Conservation (phyloP, 2,888 invertebrate genomes). For the Nomada lathburiana region DNA sequence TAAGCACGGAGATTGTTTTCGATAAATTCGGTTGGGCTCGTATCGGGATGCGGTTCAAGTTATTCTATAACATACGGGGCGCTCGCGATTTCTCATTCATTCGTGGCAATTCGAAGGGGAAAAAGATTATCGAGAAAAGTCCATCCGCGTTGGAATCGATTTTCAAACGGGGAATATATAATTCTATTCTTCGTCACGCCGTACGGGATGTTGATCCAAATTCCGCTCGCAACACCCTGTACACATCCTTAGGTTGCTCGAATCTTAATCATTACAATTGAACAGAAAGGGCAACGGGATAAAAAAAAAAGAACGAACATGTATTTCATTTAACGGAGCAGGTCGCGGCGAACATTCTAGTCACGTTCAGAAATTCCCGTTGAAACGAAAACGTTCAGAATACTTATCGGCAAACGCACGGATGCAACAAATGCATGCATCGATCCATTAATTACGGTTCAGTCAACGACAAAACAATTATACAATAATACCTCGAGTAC, state of each 20-base stretch:
- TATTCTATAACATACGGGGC: background rate
- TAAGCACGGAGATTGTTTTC: too few species aligned
- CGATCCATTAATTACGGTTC: background rate
- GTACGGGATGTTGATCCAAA: too few species aligned
- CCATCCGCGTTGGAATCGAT: too few species aligned
- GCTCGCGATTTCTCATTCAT: too few species aligned
- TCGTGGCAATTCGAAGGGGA: too few species aligned
- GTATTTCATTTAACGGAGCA: background rate
- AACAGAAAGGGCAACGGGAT: slow-evolving; percentile 23
- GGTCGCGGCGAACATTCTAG: slow-evolving; percentile 5
- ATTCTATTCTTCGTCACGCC: too few species aligned
- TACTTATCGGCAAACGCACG: slow-evolving; percentile 5
- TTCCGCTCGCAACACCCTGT: background rate
- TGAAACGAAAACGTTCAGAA: slow-evolving; percentile 16
- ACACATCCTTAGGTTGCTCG: slow-evolving; percentile 16
- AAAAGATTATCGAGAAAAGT: too few species aligned
- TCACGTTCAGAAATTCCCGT: slow-evolving; percentile 16
- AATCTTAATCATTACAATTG: slow-evolving; percentile 6
- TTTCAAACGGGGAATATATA: too few species aligned
- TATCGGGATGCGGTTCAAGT: slow-evolving; percentile 41
- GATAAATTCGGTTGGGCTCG: slow-evolving; percentile 15
- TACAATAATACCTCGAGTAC: too few species aligned
- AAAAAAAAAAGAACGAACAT: slow-evolving; percentile 10
- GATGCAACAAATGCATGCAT: slow-evolving; percentile 7
- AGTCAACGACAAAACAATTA: too few species aligned